These are phyloP conservation scores for Drosophila pandora DNA, from an alignment of 1,140 invertebrate species.

Conservation along the genomic window DNA sequence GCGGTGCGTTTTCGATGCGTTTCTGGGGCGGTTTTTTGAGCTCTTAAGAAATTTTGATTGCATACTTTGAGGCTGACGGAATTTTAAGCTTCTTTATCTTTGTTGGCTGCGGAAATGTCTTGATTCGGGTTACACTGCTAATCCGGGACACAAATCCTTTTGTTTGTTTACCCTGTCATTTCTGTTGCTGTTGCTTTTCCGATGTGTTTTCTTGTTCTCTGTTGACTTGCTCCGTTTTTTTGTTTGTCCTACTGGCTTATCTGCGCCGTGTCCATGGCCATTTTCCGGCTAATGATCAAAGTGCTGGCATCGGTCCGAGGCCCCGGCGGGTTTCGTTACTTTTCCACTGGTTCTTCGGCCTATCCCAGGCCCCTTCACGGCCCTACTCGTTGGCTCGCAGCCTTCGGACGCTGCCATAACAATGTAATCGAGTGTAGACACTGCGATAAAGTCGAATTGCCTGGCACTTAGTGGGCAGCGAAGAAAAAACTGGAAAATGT, in stretches of 20 bases:
- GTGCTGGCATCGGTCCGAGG: conserved; percentile 32
- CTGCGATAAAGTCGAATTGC: conserved; percentile 68
- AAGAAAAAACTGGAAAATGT: conserved; percentile 29
- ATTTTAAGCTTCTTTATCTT: conserved; percentile 1
- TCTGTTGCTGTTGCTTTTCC: not conserved
- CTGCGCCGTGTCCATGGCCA: conserved; percentile 45
- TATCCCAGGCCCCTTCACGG: not conserved
- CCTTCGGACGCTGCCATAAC: conserved; percentile 40
- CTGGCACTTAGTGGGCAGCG: conserved; percentile 35
- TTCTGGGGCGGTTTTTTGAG: conserved; percentile 20
- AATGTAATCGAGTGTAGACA: conserved; percentile 75
- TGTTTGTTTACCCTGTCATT: conserved; percentile 50
- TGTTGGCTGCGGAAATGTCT: conserved; percentile 36
- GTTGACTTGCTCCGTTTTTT: conserved; percentile 7
- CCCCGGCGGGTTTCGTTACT: conserved; percentile 32
- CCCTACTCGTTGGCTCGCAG: conserved; percentile 35
- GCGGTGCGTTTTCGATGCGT: conserved; percentile 29
- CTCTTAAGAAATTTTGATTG: conserved; percentile 16
- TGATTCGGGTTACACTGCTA: conserved; percentile 51
- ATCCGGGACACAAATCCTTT: conserved; percentile 55
- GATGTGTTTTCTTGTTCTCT: not conserved
- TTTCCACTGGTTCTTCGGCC: conserved; percentile 4
- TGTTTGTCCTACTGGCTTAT: conserved; percentile 51
- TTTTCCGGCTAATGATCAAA: conserved; percentile 74
- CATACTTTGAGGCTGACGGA: conserved; percentile 40